Base-by-base conservation (phyloP, 2,888 invertebrate genomes). In the Dichetophora obliterata region DNA sequence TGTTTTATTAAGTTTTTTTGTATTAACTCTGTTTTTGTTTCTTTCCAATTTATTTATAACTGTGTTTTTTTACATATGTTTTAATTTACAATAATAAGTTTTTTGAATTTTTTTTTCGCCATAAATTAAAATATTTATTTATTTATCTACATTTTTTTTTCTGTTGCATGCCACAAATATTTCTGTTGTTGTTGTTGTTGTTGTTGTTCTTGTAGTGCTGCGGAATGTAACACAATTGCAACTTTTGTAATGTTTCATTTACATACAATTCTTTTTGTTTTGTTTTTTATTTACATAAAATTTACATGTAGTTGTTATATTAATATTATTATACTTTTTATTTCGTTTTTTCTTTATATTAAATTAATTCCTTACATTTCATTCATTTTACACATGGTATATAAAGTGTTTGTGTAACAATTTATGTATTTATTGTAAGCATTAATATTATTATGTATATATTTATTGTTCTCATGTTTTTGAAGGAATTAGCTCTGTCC, bases 251-350 rank as follows among this genome's bases (percentile, higher is more conserved):
- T 63, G 48, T 43, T 57, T 37, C 31, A 31, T 14, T n/a, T 31
- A 27, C 57, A 48, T 68, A 61, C 37, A 57, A 16, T 48, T 37
- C 66, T 43, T n/a, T 31, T 74, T 59, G 31, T 71, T 31, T 31
- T 61, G 52, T 66, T 61, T 27, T 37, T 31, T 69, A 76, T 69
- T 43, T 37, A 74, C 59, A 75, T 27, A 74, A 69, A 75, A 76
- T 80, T 81, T 80, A 79, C 80, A 80, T 80, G 75, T 79, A 80
- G 69, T 16, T 22, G 22, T 16, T 16, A 27, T 27, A 16, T 68
- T 27, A 68, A 27, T 5, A 27, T 16, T 50, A 50, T 34, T 37
- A n/a, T 22, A 57, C 31, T 61, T 34, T 22, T 5, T 34, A n/a
- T 22, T 48, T 68, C 37, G n/a, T 31, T 8, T 19, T 59, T 72